Evolutionary conservation across 2,888 invertebrate genomes (phyloP).

Genomic region (Archips xylosteana): DNA sequence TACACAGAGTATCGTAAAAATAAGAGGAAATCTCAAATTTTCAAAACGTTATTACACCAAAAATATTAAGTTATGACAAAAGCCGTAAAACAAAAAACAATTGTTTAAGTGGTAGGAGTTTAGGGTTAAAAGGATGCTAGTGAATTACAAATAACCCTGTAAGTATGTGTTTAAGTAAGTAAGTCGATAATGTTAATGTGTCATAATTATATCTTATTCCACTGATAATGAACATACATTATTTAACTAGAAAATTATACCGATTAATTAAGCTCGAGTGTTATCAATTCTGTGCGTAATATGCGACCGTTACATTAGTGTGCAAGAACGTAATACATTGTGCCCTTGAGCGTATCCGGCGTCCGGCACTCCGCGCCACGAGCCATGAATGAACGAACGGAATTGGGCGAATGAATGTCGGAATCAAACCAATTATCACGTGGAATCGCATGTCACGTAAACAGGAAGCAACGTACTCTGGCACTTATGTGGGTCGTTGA

Average conservation of each 20-base stretch:
- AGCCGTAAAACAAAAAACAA: no score
- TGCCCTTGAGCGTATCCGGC: slow-evolving; percentile 74
- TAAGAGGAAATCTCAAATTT: no score
- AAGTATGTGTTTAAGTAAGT: no score
- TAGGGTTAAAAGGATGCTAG: no score
- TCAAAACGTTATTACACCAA: no score
- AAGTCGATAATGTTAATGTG: not conserved
- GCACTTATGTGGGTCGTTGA: slow-evolving; percentile 57
- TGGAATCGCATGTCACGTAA: slow-evolving; percentile 53
- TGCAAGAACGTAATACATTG: slow-evolving; percentile 44
- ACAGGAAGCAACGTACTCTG: slow-evolving; percentile 56
- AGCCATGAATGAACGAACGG: slow-evolving; percentile 56
- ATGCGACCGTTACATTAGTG: slow-evolving; percentile 21
- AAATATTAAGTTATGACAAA: no score
- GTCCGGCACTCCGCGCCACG: slow-evolving; percentile 44
- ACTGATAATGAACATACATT: slow-evolving; percentile 1
- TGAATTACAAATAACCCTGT: no score
- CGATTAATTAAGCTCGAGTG: slow-evolving; percentile 2
- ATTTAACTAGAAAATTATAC: slow-evolving; percentile 7
- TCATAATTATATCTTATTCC: not conserved
- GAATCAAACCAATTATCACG: slow-evolving; percentile 51
- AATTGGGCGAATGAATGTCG: slow-evolving; percentile 40
- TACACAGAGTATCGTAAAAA: no score
- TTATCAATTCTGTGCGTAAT: slow-evolving; percentile 10
- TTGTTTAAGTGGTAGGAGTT: no score